Evolutionary conservation across 1,140 invertebrate species (phyloP), one percentile per base, ranked within the genome.

Genomic region (Teleopsis dalmanni): DNA sequence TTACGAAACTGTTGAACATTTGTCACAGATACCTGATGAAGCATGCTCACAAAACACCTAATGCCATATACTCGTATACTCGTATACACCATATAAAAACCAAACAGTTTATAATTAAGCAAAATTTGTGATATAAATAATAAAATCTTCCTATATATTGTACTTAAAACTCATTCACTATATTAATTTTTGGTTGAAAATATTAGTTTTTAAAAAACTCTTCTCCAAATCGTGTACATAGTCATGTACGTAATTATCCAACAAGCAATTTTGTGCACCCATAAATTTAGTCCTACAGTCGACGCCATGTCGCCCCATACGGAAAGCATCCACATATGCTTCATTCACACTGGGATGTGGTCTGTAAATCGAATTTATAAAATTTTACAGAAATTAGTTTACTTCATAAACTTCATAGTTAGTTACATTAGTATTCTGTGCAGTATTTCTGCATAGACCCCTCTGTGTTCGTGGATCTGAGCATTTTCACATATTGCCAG

Each of bases 401-500:
- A 9, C 7, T 40, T 1, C n/a, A 2, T n/a, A 19, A 1, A 3
- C 9, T 11, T 19, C 22, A 19, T 44, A 14, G 21, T 33, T 4
- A 41, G 48, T 50, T 31, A 63, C 60, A 27, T 60, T n/a, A 63
- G 41, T 21, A 63, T n/a, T 5, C 60, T 49, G 34, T 63, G 57
- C 22, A 63, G 21, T 7, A 63, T 16, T 25, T 63, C 51, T 0
- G 58, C 58, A 40, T 60, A 63, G 16, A 63, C 51, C 0, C 60
- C 60, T n/a, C 31, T 49, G 26, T 63, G 60, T 37, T 57, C 58
- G 11, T 63, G 47, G 11, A 63, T 52, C 38, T 63, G 61, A 0
- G 50, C 61, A 44, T 63, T 63, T 40, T 63, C 60, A 19, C 61
- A 63, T 13, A 63, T 63, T 31, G 57, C 7, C 11, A 55, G 57